A percentile compares a stretch with the other conserved stretches of the same genome.
Conservation (phyloP, 1,140 invertebrate genomes). For the Sarcophaga peregrina region DNA sequence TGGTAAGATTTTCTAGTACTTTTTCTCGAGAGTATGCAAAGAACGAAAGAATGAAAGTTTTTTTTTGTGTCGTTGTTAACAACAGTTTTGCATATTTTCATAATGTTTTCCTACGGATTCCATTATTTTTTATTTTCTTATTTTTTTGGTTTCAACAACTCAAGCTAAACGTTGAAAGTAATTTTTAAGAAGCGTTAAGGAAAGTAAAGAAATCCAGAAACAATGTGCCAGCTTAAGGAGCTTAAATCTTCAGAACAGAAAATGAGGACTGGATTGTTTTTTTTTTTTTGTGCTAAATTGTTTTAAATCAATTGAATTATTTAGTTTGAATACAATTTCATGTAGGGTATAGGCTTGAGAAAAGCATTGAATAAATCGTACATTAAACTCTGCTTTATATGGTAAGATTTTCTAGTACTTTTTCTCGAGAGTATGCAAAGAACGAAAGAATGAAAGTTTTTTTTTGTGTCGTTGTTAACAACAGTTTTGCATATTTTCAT, state of each 20-base stretch:
- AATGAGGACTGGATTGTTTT: too few species aligned
- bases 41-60: not conserved
- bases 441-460: not conserved
- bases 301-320: too few species aligned
- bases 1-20: not conserved
- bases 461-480: constrained; percentile 9
- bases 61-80: constrained; percentile 7
- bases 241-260: not conserved
- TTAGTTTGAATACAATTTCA: too few species aligned
- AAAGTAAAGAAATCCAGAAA: not conserved
- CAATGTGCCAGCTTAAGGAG: not conserved
- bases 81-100: constrained; percentile 37
- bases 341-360: not conserved
- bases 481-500: constrained; percentile 37
- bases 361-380: constrained; percentile 4
- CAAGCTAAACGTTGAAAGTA: not conserved
- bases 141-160: not conserved
- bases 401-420: not conserved
- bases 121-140: not conserved
- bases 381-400: constrained; percentile 26
- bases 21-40: too few species aligned
- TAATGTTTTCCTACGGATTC: not conserved
- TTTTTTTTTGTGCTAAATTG: too few species aligned
- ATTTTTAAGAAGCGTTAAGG: not conserved
- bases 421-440: too few species aligned